Percentiles rank a stretch among this genome's conserved stretches.
These are phyloP conservation scores for Drosophila helvetica DNA, from an alignment of 2,888 invertebrate genomes.

Conservation along the genomic window DNA sequence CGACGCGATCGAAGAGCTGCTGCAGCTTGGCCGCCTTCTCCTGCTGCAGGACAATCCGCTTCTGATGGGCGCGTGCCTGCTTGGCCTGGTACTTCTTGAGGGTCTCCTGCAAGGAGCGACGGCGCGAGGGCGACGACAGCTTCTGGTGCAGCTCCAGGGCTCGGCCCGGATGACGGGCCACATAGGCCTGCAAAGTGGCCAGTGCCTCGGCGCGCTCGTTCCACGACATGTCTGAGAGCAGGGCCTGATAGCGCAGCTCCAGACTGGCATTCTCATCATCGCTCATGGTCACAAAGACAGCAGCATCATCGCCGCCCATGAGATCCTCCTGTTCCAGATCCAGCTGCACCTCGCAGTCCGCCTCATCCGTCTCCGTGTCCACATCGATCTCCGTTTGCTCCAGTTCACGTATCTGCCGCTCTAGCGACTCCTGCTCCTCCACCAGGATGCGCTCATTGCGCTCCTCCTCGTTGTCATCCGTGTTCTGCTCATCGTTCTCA, in stretches of 20 bases:
- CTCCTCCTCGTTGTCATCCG: conserved; percentile 88
- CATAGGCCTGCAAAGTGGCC: conserved; percentile 90
- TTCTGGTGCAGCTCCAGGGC: conserved; percentile 97
- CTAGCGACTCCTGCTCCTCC: conserved; percentile 90
- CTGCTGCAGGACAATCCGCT: conserved; percentile 91
- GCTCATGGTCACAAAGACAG: conserved; percentile 80
- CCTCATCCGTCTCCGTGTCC: conserved; percentile 93
- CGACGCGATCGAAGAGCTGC: conserved; percentile 93
- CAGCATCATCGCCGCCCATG: conserved; percentile 68
- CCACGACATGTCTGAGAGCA: conserved; percentile 91
- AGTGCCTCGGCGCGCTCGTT: conserved; percentile 93
- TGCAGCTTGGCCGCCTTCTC: conserved; percentile 94
- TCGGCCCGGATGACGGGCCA: conserved; percentile 95
- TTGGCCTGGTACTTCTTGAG: conserved; percentile 92
- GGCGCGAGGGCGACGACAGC: conserved; percentile 94
- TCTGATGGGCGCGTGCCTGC: conserved; percentile 95
- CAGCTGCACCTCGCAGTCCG: conserved; percentile 83
- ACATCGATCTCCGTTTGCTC: conserved; percentile 89
- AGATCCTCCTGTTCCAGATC: conserved; percentile 77
- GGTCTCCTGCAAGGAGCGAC: conserved; percentile 93
- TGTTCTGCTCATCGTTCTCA: conserved; percentile 85
- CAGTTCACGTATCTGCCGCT: conserved; percentile 90
- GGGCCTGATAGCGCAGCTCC: conserved; percentile 89
- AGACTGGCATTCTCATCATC: conserved; percentile 85
- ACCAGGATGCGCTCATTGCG: conserved; percentile 87